Conservation (phyloP, 2,113 vertebrate genomes). For the Spheniscus mendiculus region DNA sequence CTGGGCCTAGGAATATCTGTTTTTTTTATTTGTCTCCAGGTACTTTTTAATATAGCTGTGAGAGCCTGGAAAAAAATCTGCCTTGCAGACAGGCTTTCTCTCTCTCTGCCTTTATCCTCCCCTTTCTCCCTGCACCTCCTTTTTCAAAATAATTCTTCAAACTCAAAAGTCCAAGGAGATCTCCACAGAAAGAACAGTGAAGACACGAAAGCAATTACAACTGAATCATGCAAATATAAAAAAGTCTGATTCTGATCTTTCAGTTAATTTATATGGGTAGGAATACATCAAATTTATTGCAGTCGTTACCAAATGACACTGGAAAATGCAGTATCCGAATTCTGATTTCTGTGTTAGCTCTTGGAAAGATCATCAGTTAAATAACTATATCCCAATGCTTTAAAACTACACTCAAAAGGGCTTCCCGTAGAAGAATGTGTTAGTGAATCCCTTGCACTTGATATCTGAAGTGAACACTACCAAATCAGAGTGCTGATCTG, state of each 20-base stretch:
- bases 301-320: background rate
- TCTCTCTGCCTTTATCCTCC: background rate
- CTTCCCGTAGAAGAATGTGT: background rate
- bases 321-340: background rate
- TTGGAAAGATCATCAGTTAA: background rate
- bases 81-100: background rate
- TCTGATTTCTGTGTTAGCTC: background rate
- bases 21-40: slow-evolving; percentile 24
- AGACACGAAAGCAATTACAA: background rate
- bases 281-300: background rate
- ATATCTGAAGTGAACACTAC: background rate
- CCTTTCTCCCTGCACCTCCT: background rate
- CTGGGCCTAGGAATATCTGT: background rate
- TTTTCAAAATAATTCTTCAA: background rate
- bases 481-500: background rate
- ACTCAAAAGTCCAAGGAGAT: background rate
- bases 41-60: background rate
- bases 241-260: slow-evolving; percentile 18
- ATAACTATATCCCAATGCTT: background rate
- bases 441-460: background rate
- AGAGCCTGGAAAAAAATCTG: background rate
- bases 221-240: slow-evolving; percentile 12
- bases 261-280: background rate
- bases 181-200: background rate
- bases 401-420: background rate